Conservation (phyloP, 2,888 invertebrate genomes). For the Volucella inanis region DNA sequence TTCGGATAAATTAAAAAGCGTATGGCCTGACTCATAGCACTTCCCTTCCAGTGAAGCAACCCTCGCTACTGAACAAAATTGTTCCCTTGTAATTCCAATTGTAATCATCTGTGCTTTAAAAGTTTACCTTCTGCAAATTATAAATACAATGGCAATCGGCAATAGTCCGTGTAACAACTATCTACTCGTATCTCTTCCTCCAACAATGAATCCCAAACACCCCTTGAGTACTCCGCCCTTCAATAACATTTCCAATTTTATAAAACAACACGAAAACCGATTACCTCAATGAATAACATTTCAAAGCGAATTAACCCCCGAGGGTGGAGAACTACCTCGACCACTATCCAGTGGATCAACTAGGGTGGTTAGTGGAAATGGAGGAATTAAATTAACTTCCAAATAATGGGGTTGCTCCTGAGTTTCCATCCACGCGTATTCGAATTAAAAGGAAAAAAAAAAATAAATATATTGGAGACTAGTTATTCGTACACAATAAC, state of each 20-base stretch:
- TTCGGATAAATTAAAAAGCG: too few species aligned
- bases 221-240: not conserved
- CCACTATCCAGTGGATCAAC: not conserved
- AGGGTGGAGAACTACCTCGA: constrained; percentile 1
- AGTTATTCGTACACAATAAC: constrained; percentile 32
- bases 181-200: not conserved
- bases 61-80: too few species aligned
- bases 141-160: constrained; percentile 19
- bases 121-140: constrained; percentile 18
- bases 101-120: not conserved
- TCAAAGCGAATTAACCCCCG: constrained; percentile 45
- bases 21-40: too few species aligned
- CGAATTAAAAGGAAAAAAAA: not conserved
- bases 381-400: constrained; percentile 68
- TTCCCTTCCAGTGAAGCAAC: too few species aligned
- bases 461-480: not conserved
- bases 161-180: constrained; percentile 32
- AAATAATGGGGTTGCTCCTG: constrained; percentile 57
- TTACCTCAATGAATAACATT: constrained; percentile 65
- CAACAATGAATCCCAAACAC: not conserved
- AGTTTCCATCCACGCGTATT: constrained; percentile 23
- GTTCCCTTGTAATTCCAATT: not conserved
- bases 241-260: constrained; percentile 57
- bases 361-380: not conserved
- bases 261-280: constrained; percentile 65